phyloP scores from a whole-genome alignment of 2,888 invertebrate species.

The Phalera bucephala region DNA sequence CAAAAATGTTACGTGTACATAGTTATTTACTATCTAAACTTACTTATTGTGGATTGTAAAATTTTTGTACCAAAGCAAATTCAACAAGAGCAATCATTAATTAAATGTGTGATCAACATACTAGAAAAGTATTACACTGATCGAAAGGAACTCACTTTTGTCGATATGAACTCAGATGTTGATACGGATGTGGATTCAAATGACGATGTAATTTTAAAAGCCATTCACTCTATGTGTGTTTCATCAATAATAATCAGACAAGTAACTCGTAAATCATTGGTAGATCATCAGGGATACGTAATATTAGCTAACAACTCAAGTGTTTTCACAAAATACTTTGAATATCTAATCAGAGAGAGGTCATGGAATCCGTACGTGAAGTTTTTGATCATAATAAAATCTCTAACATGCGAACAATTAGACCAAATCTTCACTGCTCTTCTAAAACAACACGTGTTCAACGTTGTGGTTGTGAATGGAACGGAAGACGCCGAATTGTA shows the following conservation, averaged over 20 bases:
- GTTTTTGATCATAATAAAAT: constrained; percentile 41
- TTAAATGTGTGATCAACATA: too few species aligned
- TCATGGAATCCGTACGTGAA: constrained; percentile 48
- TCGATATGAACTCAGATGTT: too few species aligned
- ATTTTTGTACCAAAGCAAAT: too few species aligned
- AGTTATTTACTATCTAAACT: too few species aligned
- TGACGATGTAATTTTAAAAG: constrained; percentile 10
- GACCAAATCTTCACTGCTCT: constrained; percentile 42
- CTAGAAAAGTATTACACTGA: too few species aligned
- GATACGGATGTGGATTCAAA: too few species aligned
- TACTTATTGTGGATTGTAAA: too few species aligned
- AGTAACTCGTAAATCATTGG: not conserved
- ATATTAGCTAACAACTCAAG: constrained; percentile 24
- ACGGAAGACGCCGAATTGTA: constrained; percentile 39
- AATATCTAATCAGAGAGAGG: constrained; percentile 26
- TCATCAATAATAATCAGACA: constrained; percentile 6
- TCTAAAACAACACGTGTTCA: constrained; percentile 33
- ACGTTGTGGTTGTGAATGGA: constrained; percentile 45
- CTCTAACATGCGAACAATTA: constrained; percentile 23
- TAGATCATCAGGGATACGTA: constrained; percentile 33
- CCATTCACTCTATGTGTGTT: constrained; percentile 6
- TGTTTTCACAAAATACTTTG: constrained; percentile 25
- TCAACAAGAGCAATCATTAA: too few species aligned
- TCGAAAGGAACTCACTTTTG: too few species aligned
- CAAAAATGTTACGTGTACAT: too few species aligned